A percentile compares a stretch with the other conserved stretches of the same genome.
These are phyloP conservation scores for Cyrtonyx montezumae DNA, from an alignment of 2,113 vertebrate genomes.

Conservation along the genomic window DNA sequence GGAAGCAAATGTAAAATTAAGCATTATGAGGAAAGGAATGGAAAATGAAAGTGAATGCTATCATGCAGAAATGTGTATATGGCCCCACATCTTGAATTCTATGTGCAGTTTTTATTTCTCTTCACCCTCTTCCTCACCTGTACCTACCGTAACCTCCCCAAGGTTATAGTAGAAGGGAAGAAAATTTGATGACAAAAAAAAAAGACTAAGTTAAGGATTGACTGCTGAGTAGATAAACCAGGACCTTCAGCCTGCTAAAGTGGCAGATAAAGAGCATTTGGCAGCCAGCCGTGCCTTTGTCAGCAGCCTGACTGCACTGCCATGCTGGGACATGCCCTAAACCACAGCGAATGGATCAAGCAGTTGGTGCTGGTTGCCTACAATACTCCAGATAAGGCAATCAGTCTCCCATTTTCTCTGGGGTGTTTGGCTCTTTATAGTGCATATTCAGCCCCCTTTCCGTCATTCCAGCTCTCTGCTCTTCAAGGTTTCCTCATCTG, in stretches of 20 bases:
- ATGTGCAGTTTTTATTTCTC: neutral
- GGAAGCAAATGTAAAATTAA: neutral
- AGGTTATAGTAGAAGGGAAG: neutral
- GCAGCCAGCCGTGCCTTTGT: neutral
- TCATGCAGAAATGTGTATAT: neutral
- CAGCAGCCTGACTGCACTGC: neutral
- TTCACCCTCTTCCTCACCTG: neutral
- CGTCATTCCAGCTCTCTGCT: neutral
- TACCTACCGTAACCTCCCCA: neutral
- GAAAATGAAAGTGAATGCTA: neutral
- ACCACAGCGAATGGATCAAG: neutral
- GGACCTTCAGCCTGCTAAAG: neutral
- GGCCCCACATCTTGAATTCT: neutral
- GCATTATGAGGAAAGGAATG: neutral
- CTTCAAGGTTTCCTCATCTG: neutral
- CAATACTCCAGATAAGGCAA: neutral
- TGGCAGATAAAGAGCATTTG: neutral
- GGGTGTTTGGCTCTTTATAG: neutral
- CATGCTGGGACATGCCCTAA: neutral
- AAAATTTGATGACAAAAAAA: neutral
- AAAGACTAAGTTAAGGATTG: neutral
- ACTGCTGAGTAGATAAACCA: neutral
- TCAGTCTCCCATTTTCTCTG: neutral
- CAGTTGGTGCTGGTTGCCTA: neutral
- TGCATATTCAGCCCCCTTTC: neutral